A percentile compares a stretch with the other conserved stretches of the same genome.
These are phyloP conservation scores for Lepus oiostolus DNA, from an alignment of 2,797 vertebrate genomes.

Conservation along the genomic window DNA sequence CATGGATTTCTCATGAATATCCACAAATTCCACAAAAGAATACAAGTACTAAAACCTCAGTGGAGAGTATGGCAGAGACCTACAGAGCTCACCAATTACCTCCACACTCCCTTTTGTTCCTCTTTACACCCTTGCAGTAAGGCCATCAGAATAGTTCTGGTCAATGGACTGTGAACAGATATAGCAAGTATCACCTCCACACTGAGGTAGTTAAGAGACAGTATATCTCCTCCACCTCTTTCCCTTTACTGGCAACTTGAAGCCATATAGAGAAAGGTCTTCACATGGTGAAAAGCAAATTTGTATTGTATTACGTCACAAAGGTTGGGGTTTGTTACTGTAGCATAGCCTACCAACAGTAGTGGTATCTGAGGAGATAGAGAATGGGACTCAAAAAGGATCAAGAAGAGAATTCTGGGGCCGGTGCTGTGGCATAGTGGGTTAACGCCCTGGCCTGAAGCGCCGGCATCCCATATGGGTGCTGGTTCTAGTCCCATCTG, in stretches of 20 bases:
- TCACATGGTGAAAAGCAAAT: slow-evolving; percentile 18
- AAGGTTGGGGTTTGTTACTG: background rate
- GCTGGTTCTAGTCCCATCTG: too few relatives aligned
- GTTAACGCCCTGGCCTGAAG: too few relatives aligned
- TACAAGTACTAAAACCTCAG: slow-evolving; percentile 31
- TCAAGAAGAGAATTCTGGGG: background rate
- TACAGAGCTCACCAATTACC: background rate
- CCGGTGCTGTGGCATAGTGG: too few relatives aligned
- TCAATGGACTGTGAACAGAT: background rate
- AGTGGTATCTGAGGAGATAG: background rate
- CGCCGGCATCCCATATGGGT: too few relatives aligned
- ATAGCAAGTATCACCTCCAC: slow-evolving; percentile 5
- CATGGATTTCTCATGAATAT: background rate
- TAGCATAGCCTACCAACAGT: background rate
- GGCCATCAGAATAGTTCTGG: background rate
- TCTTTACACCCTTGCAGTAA: background rate
- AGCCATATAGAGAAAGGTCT: background rate
- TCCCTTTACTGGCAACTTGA: slow-evolving; percentile 17
- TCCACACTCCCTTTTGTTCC: background rate
- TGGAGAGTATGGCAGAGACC: background rate
- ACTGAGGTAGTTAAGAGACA: slow-evolving; percentile 7
- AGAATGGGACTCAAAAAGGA: background rate
- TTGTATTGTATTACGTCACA: background rate
- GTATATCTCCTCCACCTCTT: background rate
- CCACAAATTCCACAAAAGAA: background rate